phyloP scores from a whole-genome alignment of 2,888 invertebrate genomes.

The Campaea margaritaria region DNA sequence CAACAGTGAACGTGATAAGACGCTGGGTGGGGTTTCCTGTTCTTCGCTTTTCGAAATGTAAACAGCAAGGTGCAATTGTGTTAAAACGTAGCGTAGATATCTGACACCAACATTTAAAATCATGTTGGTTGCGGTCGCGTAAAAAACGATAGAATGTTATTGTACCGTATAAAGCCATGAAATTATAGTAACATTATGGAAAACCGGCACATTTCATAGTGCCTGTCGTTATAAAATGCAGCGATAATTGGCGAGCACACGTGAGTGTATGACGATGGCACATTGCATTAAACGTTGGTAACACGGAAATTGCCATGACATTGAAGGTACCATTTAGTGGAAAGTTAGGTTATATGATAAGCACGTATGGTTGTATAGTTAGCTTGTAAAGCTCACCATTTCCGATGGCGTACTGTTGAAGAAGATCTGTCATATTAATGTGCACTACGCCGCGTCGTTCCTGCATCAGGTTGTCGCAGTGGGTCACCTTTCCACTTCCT shows the following conservation, averaged over 20 bases:
- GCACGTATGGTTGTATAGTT: no score
- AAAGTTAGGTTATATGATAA: neutral
- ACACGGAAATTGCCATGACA: conserved; percentile 17
- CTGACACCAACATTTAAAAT: no score
- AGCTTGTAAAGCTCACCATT: conserved; percentile 88
- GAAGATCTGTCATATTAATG: conserved; percentile 95
- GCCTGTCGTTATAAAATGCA: conserved; percentile 23
- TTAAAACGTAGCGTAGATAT: no score
- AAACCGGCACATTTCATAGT: conserved; percentile 11
- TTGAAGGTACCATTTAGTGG: conserved; percentile 1
- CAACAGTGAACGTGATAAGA: no score
- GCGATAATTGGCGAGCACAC: conserved; percentile 27
- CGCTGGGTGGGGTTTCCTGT: no score
- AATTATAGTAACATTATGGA: conserved; percentile 24
- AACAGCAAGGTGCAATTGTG: no score
- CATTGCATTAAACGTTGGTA: conserved; percentile 29
- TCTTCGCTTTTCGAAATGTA: no score
- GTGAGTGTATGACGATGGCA: conserved; percentile 16
- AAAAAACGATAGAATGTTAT: neutral
- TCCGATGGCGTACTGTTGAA: conserved; percentile 95
- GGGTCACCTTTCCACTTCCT: conserved; percentile 99
- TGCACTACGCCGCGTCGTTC: conserved; percentile 93
- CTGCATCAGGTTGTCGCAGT: conserved; percentile 96
- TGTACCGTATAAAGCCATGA: conserved; percentile 6
- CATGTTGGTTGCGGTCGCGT: no score